A percentile compares a stretch with the other conserved stretches of the same genome.
Evolutionary conservation across 2,797 vertebrate species (phyloP).

Genomic region (Pangasius krempfi): DNA sequence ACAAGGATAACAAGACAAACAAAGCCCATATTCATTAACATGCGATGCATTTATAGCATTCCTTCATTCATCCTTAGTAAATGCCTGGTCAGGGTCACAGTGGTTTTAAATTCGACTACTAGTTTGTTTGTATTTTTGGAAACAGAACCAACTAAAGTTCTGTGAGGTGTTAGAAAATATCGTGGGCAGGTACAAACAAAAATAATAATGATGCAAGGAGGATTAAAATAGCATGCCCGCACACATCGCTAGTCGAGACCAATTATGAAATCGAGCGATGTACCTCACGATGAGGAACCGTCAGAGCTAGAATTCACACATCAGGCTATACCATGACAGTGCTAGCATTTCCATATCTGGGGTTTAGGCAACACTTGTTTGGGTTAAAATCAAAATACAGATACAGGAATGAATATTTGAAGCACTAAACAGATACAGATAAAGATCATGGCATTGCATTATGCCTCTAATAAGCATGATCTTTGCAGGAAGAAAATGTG

Average conservation of each 20-base stretch:
- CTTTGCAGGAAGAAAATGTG: not conserved
- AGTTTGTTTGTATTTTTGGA: not conserved
- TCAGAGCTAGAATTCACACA: not conserved
- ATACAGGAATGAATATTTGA: not conserved
- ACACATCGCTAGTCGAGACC: not conserved
- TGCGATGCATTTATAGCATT: not conserved
- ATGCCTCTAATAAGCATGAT: not conserved
- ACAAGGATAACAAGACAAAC: not conserved
- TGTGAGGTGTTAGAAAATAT: no score
- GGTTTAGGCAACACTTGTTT: not conserved
- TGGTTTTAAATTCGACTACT: not conserved
- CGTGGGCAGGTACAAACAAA: no score
- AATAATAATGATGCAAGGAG: no score
- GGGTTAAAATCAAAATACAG: not conserved
- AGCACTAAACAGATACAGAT: not conserved
- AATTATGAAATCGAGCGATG: not conserved
- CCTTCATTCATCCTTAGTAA: not conserved
- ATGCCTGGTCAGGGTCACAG: not conserved
- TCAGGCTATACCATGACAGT: not conserved
- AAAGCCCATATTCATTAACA: not conserved
- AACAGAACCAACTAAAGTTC: not conserved
- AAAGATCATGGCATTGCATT: not conserved
- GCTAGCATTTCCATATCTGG: not conserved
- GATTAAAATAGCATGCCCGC: not conserved
- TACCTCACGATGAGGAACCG: not conserved